phyloP scores from a whole-genome alignment of 2,888 invertebrate genomes.

The Metopia argyrocephala region DNA sequence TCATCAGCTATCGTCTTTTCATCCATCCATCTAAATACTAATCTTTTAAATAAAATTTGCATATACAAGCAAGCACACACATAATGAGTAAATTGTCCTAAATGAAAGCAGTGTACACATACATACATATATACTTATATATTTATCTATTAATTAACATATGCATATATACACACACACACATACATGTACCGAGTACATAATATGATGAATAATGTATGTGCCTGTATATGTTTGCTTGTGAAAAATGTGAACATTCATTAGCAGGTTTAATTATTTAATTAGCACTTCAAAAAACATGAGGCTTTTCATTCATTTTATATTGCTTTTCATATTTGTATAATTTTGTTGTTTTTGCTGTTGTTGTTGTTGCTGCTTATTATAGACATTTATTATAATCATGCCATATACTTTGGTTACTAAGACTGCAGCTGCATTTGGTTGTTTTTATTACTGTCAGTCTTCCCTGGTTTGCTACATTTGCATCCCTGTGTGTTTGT shows the following conservation, averaged over 20 bases:
- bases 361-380: not conserved
- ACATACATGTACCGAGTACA: too few species aligned
- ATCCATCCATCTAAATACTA: not conserved
- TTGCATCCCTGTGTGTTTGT: not conserved
- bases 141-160: too few species aligned
- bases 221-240: not conserved
- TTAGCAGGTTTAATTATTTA: constrained; percentile 29
- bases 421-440: not conserved
- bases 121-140: too few species aligned
- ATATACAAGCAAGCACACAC: too few species aligned
- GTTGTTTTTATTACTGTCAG: not conserved
- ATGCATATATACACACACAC: too few species aligned
- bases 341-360: not conserved
- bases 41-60: too few species aligned
- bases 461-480: not conserved
- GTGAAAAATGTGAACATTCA: not conserved
- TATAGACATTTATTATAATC: too few species aligned
- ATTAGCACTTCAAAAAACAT: constrained; percentile 36
- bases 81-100: too few species aligned
- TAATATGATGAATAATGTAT: not conserved
- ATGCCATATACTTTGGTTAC: not conserved
- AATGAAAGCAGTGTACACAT: too few species aligned
- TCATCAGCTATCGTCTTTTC: not conserved
- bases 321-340: not conserved
- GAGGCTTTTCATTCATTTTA: not conserved